A percentile compares a stretch with the other conserved stretches of the same genome.
These are phyloP conservation scores for Lycocerus yunnanus DNA, from an alignment of 2,888 invertebrate species.

Conservation along the genomic window DNA sequence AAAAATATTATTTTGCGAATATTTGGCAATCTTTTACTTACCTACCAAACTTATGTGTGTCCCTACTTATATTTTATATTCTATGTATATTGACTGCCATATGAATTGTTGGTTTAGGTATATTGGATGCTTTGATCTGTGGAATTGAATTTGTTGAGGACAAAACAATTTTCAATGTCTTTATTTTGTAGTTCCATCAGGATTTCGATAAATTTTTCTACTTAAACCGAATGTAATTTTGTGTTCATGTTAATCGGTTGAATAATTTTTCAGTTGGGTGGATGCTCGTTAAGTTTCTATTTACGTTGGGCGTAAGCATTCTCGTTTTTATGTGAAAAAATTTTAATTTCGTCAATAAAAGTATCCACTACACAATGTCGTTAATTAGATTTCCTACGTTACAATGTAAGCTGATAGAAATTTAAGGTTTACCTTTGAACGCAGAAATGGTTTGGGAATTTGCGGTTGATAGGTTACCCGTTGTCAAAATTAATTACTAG, in stretches of 20 bases:
- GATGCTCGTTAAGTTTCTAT: no score
- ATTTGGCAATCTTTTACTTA: no score
- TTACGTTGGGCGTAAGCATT: neutral
- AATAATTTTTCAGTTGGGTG: neutral
- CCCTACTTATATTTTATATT: neutral
- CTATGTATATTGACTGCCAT: neutral
- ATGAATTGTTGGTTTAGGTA: neutral
- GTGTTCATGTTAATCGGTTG: neutral
- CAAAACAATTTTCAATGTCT: neutral
- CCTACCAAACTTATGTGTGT: no score
- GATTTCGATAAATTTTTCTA: neutral
- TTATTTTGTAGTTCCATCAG: neutral
- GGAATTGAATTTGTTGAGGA: neutral
- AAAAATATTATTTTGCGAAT: no score
- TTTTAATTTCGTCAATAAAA: neutral
- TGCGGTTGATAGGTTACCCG: neutral
- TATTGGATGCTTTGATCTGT: neutral
- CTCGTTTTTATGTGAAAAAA: neutral
- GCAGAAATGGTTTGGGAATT: neutral
- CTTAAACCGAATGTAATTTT: neutral
- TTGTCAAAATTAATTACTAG: neutral
- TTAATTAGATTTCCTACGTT: neutral
- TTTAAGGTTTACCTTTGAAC: neutral
- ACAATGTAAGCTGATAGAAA: neutral
- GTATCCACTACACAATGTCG: neutral